These are phyloP conservation scores for Chaitophorus viminalis DNA, from an alignment of 2,888 invertebrate species.

Conservation along the genomic window DNA sequence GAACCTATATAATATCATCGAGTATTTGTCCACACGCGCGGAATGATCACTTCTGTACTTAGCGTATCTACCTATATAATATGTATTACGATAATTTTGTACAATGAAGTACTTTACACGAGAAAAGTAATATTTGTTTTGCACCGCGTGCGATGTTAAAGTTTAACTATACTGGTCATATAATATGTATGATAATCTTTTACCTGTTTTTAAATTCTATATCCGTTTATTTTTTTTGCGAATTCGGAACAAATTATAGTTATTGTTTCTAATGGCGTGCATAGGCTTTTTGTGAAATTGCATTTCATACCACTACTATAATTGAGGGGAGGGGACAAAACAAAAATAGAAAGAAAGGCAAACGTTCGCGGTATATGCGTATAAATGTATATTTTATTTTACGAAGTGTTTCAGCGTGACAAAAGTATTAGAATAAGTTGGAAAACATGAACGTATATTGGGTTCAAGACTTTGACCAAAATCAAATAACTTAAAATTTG, in stretches of 20 bases:
- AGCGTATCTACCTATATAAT: not conserved
- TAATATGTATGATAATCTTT: not conserved
- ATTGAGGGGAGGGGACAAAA: too few species aligned
- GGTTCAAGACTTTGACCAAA: too few species aligned
- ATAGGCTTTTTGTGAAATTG: not conserved
- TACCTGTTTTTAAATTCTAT: not conserved
- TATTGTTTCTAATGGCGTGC: not conserved
- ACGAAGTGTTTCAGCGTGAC: too few species aligned
- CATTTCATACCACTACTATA: not conserved
- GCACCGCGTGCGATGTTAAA: not conserved
- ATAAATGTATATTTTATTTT: too few species aligned
- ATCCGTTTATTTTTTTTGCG: not conserved
- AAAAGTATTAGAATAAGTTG: too few species aligned
- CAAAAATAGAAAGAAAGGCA: too few species aligned
- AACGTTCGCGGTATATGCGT: too few species aligned
- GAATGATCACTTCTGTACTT: not conserved
- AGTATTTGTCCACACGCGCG: too few species aligned
- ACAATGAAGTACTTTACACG: not conserved
- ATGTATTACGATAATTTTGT: too few species aligned
- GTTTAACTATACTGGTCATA: not conserved
- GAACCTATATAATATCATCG: not conserved
- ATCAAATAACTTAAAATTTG: too few species aligned
- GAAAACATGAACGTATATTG: too few species aligned
- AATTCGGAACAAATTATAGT: not conserved
- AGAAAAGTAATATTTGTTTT: not conserved